Base-by-base conservation (phyloP, 2,797 vertebrate species). In the Bradypus variegatus region DNA sequence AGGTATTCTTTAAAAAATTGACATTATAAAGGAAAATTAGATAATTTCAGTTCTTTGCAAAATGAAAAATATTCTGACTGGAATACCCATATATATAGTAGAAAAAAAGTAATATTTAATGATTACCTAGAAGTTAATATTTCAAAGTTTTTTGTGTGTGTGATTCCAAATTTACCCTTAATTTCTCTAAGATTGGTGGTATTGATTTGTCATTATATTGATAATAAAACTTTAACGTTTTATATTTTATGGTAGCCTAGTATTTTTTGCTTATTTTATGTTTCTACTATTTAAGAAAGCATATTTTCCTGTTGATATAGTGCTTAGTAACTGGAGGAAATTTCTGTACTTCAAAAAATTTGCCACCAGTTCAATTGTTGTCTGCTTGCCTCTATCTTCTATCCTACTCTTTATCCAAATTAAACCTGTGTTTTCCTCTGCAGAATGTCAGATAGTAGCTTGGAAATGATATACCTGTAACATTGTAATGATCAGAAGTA, bases 171-270 rank as follows among this genome's bases (percentile, higher is more conserved):
- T 89, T 76, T 93, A 75, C 29, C 41, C 33, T 45, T 38, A 89
- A 0, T 33, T 13, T 29, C 27, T 90, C 31, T 86, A 88, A 88
- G 16, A 70, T 88, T 3, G 81, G 27, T 80, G 78, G 16, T 89
- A 41, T 84, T 87, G 92, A 70, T 93, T 93, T 93, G 53, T n/a
- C 65, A 82, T 90, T 77, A 9, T 86, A 21, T 70, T 75, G 31
- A 58, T 76, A 70, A 65, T 64, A 89, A 67, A 53, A 82, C 60
- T 87, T 79, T 79, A n/a, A n/a, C 50, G 55, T 89, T 92, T 82
- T 70, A 86, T 72, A 19, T 83, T 83, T 79, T 89, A 60, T 48
- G 19, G 27, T 80, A 94, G 79, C 12, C 6, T 79, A 88, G 15
- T 78, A 45, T 75, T 86, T 27, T 91, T 88, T 91, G 31, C 53